Evolutionary conservation across 2,797 vertebrate species (phyloP), one percentile per base, ranked within the genome.

Genomic region (Malurus leucopterus): DNA sequence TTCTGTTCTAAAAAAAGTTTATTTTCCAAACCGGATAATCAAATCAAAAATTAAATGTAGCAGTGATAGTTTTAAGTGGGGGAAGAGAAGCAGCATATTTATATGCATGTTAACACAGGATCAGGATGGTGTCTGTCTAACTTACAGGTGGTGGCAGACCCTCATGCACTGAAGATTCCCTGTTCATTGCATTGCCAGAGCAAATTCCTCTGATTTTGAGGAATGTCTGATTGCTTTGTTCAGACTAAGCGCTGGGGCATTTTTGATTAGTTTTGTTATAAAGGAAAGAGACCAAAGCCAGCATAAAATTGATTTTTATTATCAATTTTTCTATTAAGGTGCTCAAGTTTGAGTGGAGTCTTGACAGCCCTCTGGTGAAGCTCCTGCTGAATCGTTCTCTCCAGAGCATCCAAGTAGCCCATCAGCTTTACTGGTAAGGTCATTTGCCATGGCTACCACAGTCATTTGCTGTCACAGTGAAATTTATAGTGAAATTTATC

Each of bases 311-410:
- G 9, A 46, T 72, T 74, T 51, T 84, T 55, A 3, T 38, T 79
- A 51, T 13, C 55, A 21, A 63, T 90, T 91, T 93, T 19, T 86
- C 40, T 91, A 0, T 83, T 47, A 59, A 99, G 98, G 98, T 98
- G 44, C 89, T 98, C 63, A 99, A 98, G 95, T 97, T 96, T 86
- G 98, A 99, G 94, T 99, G 98, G 98, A 97, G 95, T 74, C 91
- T 98, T 75, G 96, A 98, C 61, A 97, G 98, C 77, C 96, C 98
- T 49, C 94, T 99, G 84, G 97, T 98, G 84, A 97, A 96, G 76
- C 95, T 99, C 49, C 95, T 99, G 32, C 86, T 99, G 77, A 95
- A 95, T 47, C 97, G 97, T 63, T 98, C 98, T 3, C 50, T 99
- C 86, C 97, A 96, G 93, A 98, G 95, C 89, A 76, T 98, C 30